phyloP scores from a whole-genome alignment of 2,888 invertebrate genomes.

The Drosophila planitibia region DNA sequence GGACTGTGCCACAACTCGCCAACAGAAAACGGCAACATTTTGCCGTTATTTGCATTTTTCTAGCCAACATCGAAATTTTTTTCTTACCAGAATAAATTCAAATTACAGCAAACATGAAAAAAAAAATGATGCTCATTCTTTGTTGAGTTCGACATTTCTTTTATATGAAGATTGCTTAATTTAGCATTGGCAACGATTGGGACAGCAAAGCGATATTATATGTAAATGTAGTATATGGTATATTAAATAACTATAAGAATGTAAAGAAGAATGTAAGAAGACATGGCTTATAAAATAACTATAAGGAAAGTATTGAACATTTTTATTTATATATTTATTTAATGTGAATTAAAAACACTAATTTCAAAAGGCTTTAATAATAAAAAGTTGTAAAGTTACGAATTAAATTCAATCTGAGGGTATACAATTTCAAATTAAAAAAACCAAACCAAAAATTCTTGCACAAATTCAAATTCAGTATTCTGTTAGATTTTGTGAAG shows the following conservation, averaged over 20 bases:
- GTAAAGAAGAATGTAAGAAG: neutral
- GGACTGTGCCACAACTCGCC: conserved; percentile 18
- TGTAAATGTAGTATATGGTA: neutral
- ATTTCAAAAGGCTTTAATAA: neutral
- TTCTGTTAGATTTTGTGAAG: neutral
- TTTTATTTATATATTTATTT: neutral
- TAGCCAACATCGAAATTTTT: conserved; percentile 18
- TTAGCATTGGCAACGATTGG: conserved; percentile 35
- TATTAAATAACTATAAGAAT: neutral
- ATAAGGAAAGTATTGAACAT: neutral
- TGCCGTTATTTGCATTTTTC: conserved; percentile 68
- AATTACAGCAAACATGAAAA: conserved; percentile 39
- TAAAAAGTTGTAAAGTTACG: neutral
- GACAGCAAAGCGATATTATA: conserved; percentile 8
- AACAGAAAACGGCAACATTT: conserved; percentile 47
- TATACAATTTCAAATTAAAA: neutral
- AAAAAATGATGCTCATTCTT: conserved; percentile 34
- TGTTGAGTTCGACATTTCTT: conserved; percentile 15
- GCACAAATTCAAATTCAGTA: neutral
- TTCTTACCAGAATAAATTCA: conserved; percentile 62
- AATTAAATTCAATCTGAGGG: too few species aligned
- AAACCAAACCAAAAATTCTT: neutral
- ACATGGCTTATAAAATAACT: neutral
- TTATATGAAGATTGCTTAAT: conserved; percentile 31
- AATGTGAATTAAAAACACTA: neutral